Conservation (phyloP, 2,113 vertebrate genomes). For the Callionymus lyra region DNA sequence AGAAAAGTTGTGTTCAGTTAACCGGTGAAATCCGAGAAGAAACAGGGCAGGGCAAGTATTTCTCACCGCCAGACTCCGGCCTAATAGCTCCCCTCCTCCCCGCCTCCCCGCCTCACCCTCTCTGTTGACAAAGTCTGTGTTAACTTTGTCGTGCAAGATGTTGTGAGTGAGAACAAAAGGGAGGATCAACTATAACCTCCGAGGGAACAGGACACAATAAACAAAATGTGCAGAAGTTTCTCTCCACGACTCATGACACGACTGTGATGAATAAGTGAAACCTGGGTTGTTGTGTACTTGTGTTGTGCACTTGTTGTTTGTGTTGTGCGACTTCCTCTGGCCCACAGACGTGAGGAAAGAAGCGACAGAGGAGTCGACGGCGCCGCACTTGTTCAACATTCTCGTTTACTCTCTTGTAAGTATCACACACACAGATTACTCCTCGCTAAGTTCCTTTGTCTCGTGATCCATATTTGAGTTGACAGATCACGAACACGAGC, state of each 20-base stretch:
- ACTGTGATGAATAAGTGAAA: background rate
- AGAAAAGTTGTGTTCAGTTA: slow-evolving; percentile 92
- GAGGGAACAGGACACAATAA: slow-evolving; percentile 21
- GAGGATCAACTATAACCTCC: slow-evolving; percentile 19
- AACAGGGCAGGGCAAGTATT: slow-evolving; percentile 64
- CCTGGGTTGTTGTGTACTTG: slow-evolving; percentile 25
- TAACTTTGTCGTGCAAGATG: slow-evolving; percentile 22
- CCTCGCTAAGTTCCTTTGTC: slow-evolving; percentile 66
- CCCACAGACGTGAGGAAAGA: slow-evolving; percentile 29
- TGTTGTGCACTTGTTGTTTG: slow-evolving; percentile 20
- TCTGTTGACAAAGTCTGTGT: slow-evolving; percentile 29
- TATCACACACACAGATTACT: slow-evolving; percentile 68
- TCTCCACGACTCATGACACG: slow-evolving; percentile 8
- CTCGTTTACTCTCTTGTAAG: slow-evolving; percentile 61
- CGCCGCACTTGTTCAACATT: slow-evolving; percentile 60
- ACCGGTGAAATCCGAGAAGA: slow-evolving; percentile 82
- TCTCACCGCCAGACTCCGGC: slow-evolving; percentile 50
- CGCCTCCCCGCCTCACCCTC: slow-evolving; percentile 5
- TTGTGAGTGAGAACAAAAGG: slow-evolving; percentile 12
- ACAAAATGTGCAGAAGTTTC: background rate
- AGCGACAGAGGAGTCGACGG: slow-evolving; percentile 36
- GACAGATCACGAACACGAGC: slow-evolving; percentile 64
- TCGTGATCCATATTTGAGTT: slow-evolving; percentile 66
- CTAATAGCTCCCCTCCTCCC: slow-evolving; percentile 17
- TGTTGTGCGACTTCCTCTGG: slow-evolving; percentile 14